Base-by-base conservation (phyloP, 2,888 invertebrate species). In the Homarus gammarus region DNA sequence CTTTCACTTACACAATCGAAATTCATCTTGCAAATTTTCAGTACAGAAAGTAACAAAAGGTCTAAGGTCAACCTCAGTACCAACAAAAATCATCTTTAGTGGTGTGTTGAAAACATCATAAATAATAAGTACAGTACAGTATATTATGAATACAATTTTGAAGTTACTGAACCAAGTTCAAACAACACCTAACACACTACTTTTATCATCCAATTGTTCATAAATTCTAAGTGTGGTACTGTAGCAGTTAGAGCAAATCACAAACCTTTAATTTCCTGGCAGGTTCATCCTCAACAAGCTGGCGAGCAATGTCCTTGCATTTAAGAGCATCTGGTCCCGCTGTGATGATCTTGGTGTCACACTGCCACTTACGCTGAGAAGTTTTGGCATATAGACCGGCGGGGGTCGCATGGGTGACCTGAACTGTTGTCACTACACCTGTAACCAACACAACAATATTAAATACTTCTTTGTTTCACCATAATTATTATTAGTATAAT, bases 341-440 rank as follows among this genome's bases (percentile, higher is more conserved):
- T 2, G 64, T 85, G 8, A 92, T 92, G 56, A 92, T 92, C 51
- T 92, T 92, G 38, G 90, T 91, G 85, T 93, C 93, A 36, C 92
- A 92, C 72, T 92, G 93, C 93, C 93, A 93, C 33, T 92, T 84
- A 2, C 93, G 82, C 78, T 96, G 95, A 0, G 97, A 95, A 0
- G 95, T 95, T 93, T 97, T 96, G 0, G 97, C 96, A 93, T 97
- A 98, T 1, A 97, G 93, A 0, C 97, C 97, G 5, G 95, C 96
- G 0, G 98, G 98, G 0, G 98, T 97, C 0, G 98, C 98, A 93
- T 98, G 98, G 0, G 98, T 98, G 0, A 98, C 96, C 79, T 98
- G 95, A 81, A 97, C 97, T 0, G 97, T 98, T 0, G 98, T 98
- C 1, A 98, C 98, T 87, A 98, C 96, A 0, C 96, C 96, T 95